Evolutionary conservation across 2,113 vertebrate species (phyloP), one percentile per base, ranked within the genome.

Genomic region (Nettapus auritus): DNA sequence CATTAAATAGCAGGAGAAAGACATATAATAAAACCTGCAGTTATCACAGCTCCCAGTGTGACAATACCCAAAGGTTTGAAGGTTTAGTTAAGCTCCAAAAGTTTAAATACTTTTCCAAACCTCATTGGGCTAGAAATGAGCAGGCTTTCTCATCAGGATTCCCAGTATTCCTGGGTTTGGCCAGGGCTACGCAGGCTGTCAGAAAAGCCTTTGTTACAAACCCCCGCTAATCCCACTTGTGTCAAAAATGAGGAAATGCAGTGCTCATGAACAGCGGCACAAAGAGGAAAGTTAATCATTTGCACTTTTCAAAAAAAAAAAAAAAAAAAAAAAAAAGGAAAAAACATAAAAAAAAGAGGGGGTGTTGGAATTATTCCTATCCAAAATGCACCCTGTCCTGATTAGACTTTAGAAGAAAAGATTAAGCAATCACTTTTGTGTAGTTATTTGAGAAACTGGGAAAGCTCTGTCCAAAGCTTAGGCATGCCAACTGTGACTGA

Each of bases 41-140:
- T 93, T 95, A 94, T 91, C 91, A 70, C 90, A 84, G 84, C 83
- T 96, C 94, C 90, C 91, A 95, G 85, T 94, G 86, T 90, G 94
- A 87, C 90, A 96, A 96, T 92, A 87, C 94, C 92, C 94, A 90
- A 95, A 96, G 94, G 96, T 95, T 85, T 89, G 84, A 92, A 90
- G 91, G 96, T 97, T 96, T 96, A 97, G 96, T 96, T 97, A 97
- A 96, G 95, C 96, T 96, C 93, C 90, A 90, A 96, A 96, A 96
- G 94, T 96, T 95, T 97, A 96, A 97, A 92, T 96, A 96, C 92
- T 96, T 97, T 95, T 96, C 81, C 96, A 96, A 94, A 92, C 83
- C 96, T 97, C 93, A 2, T 90, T 33, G 92, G 96, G 94, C 85
- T 95, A 75, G 90, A 96, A 91, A 53, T 0, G 13, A 94, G 83